These are phyloP conservation scores for Chrysaora quinquecirrha DNA, from an alignment of 30 jellyfish, hydroid and myxozoan species.

Conservation along the genomic window DNA sequence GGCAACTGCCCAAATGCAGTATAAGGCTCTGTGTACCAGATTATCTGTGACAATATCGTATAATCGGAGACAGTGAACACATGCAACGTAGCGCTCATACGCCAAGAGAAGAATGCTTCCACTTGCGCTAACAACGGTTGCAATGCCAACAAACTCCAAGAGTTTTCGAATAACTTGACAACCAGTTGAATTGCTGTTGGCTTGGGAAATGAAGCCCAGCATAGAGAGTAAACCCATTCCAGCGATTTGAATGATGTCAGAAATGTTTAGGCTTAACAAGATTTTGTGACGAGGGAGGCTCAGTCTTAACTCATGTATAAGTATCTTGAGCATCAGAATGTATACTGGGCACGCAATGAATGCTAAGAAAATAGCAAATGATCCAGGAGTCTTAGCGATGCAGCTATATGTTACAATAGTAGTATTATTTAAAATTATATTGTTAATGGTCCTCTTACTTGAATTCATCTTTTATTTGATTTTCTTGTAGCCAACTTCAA, in stretches of 20 bases:
- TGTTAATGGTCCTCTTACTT: too few species aligned
- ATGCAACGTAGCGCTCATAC: slow-evolving; percentile 28
- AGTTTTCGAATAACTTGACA: slow-evolving; percentile 13
- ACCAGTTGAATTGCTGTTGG: not conserved
- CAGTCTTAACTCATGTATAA: not conserved
- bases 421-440: too few species aligned
- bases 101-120: slow-evolving; percentile 15
- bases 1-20: slow-evolving; percentile 6
- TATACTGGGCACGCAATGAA: too few species aligned
- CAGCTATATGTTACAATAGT: too few species aligned
- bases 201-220: not conserved
- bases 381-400: too few species aligned
- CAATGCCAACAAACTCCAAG: not conserved
- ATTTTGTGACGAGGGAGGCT: slow-evolving; percentile 29
- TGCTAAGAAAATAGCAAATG: too few species aligned
- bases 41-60: not conserved
- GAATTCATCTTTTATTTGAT: too few species aligned
- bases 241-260: not conserved
- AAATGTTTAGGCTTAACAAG: slow-evolving; percentile 14
- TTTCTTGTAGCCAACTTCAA: too few species aligned
- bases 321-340: not conserved
- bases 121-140: not conserved
- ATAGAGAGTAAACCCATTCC: not conserved
- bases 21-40: not conserved
- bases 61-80: slow-evolving; percentile 24